Percentiles rank a stretch among this genome's conserved stretches.
phyloP scores from a whole-genome alignment of 64 coral and sea anemone genomes.

The Montipora foliosa region DNA sequence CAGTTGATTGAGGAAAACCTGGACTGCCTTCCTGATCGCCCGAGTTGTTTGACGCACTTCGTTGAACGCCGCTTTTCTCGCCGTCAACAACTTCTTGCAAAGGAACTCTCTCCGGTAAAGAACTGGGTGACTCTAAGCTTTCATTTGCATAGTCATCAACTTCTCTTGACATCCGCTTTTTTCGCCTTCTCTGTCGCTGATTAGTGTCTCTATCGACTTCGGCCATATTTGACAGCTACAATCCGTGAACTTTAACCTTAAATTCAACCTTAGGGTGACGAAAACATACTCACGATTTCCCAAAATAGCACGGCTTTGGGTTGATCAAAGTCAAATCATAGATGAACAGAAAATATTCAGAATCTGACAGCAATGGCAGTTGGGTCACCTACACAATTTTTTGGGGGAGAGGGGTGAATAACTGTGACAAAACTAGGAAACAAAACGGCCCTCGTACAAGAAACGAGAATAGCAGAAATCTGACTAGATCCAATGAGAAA shows the following conservation, averaged over 20 bases:
- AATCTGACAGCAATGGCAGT: too few relatives aligned
- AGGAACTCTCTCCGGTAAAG: constrained; percentile 71
- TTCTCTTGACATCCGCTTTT: constrained; percentile 86
- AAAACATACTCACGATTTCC: background rate
- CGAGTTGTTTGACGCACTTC: constrained; percentile 76
- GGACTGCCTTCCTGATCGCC: constrained; percentile 77
- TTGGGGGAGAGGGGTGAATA: too few relatives aligned
- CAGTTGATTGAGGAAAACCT: constrained; percentile 55
- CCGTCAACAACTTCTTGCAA: constrained; percentile 83
- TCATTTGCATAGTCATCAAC: constrained; percentile 80
- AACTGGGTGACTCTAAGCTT: constrained; percentile 73
- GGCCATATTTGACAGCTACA: constrained; percentile 21
- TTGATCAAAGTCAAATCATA: background rate
- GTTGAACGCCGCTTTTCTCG: constrained; percentile 61
- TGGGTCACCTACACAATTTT: too few relatives aligned
- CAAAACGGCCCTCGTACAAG: too few relatives aligned
- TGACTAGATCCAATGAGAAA: too few relatives aligned
- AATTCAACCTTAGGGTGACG: background rate
- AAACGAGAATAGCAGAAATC: too few relatives aligned
- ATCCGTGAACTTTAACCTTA: background rate
- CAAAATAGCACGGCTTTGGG: background rate
- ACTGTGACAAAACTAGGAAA: too few relatives aligned
- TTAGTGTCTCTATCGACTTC: constrained; percentile 45
- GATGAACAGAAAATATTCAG: too few relatives aligned
- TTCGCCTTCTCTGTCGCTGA: constrained; percentile 74